Base-by-base conservation (phyloP, 1,140 invertebrate genomes). In the Drosophila nigrodunni region DNA sequence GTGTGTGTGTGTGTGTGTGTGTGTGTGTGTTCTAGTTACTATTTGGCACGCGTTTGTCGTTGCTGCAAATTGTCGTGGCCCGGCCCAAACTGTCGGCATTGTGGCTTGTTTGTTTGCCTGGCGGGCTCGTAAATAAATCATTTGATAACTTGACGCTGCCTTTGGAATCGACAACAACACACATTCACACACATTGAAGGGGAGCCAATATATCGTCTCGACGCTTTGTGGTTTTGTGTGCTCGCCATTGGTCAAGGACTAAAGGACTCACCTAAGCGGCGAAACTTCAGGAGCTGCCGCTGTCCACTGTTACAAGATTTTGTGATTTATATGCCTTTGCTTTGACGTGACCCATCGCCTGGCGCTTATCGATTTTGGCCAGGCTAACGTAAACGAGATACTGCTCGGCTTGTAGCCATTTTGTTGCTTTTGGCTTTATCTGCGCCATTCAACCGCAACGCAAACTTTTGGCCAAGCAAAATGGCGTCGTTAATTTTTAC, bases 121-220 rank as follows among this genome's bases (percentile, higher is more conserved):
- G 59, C 80, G 83, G 83, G 77, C 72, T 89, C 80, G 83, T 88
- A 88, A 88, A 88, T 88, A 88, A 88, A 89, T 88, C 83, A 88
- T 88, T 88, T 88, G 83, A 88, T 88, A 88, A 89, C 83, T 89
- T 88, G 83, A 89, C 83, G 82, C 83, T 69, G 80, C 69, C 61
- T 60, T 60, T 62, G 75, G 71, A 78, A 55, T 74, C 65, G 46
- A 9, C 34, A 70, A 61, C 41, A 61, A 57, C 47, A 54, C 67
- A 41, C 41, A 54, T 3, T 39, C 52, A 60, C n/a, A 41, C 47
- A 64, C 44, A 55, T 34, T n/a, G 11, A 35, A 30, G 7, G 4
- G 37, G 1, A 57, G 15, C 54, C 15, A 55, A 65, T 34, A 76
- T 54, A 57, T 57, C 54, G 54, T n/a, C 34, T 57, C 35, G 54